These are phyloP conservation scores for Argyrosomus japonicus DNA, from an alignment of 2,113 vertebrate genomes.

Conservation along the genomic window DNA sequence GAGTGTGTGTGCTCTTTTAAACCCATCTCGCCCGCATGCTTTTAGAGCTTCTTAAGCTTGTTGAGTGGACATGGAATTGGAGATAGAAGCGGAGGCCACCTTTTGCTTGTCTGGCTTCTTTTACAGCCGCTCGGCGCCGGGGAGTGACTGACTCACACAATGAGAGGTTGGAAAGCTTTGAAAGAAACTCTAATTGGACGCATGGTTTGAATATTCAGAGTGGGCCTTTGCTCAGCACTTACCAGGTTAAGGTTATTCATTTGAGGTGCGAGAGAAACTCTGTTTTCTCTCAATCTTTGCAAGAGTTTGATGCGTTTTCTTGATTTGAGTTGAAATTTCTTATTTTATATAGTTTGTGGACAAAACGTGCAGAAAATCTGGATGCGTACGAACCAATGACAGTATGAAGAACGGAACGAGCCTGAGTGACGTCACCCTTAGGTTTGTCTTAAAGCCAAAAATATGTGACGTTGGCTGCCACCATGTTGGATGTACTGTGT, in stretches of 20 bases:
- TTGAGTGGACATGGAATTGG: slow-evolving; percentile 41
- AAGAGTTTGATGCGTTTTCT: background rate
- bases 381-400: background rate
- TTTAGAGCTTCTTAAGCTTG: slow-evolving; percentile 54
- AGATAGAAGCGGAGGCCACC: slow-evolving; percentile 25
- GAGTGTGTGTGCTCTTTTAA: slow-evolving; percentile 36
- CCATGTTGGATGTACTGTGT: too few species aligned
- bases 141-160: slow-evolving; percentile 39
- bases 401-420: too few species aligned
- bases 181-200: slow-evolving; percentile 46
- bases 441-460: too few species aligned
- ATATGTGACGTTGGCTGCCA: too few species aligned
- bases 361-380: background rate
- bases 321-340: background rate
- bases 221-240: slow-evolving; percentile 24
- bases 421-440: too few species aligned
- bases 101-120: slow-evolving; percentile 31
- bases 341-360: background rate
- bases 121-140: background rate
- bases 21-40: slow-evolving; percentile 33
- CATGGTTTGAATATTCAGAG: slow-evolving; percentile 26
- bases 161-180: slow-evolving; percentile 35
- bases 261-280: background rate
- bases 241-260: slow-evolving; percentile 24
- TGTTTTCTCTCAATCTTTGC: background rate